Evolutionary conservation across 2,888 invertebrate species (phyloP), one percentile per base, ranked within the genome.

Genomic region (Crepidodera aurea): DNA sequence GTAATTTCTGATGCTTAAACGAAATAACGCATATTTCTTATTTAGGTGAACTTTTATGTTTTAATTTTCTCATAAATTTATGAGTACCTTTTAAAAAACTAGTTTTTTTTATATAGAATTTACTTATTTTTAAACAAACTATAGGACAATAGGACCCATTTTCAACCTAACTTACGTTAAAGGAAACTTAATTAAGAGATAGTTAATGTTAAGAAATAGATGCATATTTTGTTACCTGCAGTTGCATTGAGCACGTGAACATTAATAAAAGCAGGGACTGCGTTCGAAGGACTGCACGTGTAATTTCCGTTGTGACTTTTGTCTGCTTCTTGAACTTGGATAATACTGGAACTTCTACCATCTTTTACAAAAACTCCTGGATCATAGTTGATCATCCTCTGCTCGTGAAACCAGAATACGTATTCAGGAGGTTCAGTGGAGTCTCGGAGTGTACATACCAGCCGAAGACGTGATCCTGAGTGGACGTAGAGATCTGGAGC

Each of bases 211-310:
- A n/a, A n/a, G n/a, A n/a, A n/a, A n/a, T n/a, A n/a, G n/a, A n/a
- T n/a, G n/a, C n/a, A n/a, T n/a, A n/a, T n/a, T n/a, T n/a, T n/a
- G 3, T 67, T 69, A 80, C 80, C 80, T 72, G 78, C 80, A 18
- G 79, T 84, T 83, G 89, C 89, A 74, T 89, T 89, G 53, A 90
- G 84, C 15, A 90, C 89, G 74, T 90, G 89, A 37, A 90, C 89
- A 40, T 87, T 84, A 27, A 89, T 88, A 8, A 86, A 87, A 69
- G 89, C 87, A 0, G 88, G 85, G 19, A 85, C 83, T 10, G 88
- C 87, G 37, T 89, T 88, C 5, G 87, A 85, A 16, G 89, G 89
- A 0, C 86, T 86, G 73, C 90, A 89, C 12, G 89, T 89, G 79
- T 89, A 90, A 80, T 89, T 89, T 5, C 90, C 90, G 22, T 88